Evolutionary conservation across 2,797 vertebrate species (phyloP).

Genomic region (Bovichtus diacanthus): DNA sequence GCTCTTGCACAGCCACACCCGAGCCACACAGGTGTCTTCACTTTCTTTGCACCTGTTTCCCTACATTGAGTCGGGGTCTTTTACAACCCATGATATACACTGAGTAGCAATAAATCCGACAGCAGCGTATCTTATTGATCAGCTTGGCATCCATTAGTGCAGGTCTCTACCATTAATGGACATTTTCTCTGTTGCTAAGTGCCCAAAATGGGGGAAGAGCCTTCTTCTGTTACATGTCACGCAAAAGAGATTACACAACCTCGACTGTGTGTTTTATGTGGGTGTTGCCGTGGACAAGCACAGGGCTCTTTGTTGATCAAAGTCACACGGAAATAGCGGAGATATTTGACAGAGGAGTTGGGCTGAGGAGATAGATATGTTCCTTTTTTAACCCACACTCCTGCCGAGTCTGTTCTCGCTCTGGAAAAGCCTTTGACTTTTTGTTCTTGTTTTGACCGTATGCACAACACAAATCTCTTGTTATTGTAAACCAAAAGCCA

Average conservation of each 20-base stretch:
- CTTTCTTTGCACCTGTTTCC: constrained; percentile 12
- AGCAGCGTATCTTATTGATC: background rate
- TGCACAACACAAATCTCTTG: constrained; percentile 55
- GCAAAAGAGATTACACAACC: constrained; percentile 78
- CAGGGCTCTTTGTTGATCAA: constrained; percentile 73
- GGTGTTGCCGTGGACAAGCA: constrained; percentile 72
- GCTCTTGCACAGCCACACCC: constrained; percentile 14
- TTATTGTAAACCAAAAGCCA: constrained; percentile 57
- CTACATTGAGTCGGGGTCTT: too few species aligned
- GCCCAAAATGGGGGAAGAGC: constrained; percentile 35
- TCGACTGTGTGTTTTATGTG: constrained; percentile 69
- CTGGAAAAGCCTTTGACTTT: constrained; percentile 51
- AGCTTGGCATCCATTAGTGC: constrained; percentile 20
- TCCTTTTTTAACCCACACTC: constrained; percentile 71
- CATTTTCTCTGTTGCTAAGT: constrained; percentile 50
- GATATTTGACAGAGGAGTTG: constrained; percentile 70
- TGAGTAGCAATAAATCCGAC: background rate
- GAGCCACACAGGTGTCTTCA: constrained; percentile 28
- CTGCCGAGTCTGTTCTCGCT: constrained; percentile 49
- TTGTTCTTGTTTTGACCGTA: constrained; percentile 59
- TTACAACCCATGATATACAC: background rate
- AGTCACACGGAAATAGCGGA: constrained; percentile 64
- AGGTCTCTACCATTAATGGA: constrained; percentile 23
- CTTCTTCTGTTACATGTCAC: constrained; percentile 52
- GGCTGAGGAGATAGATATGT: constrained; percentile 63